Conservation (phyloP, 2,797 vertebrate species). For the Pogoniulus pusillus region DNA sequence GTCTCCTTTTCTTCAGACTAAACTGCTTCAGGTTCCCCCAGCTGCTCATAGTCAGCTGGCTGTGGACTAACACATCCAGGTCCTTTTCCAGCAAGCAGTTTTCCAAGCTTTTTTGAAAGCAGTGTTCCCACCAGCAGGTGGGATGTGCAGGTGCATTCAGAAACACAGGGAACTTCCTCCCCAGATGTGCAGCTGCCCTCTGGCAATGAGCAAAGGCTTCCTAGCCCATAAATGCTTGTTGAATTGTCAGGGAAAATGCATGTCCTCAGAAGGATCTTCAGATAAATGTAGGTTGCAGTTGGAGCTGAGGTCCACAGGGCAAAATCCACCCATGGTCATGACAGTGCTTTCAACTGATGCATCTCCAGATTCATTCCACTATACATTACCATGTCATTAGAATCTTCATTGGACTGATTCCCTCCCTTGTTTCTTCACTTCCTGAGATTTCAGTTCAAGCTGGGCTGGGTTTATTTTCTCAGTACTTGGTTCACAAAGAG, state of each 20-base stretch:
- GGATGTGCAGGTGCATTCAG: too few species aligned
- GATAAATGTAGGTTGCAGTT: too few species aligned
- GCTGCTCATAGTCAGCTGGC: too few species aligned
- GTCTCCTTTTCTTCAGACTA: too few species aligned
- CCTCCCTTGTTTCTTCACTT: background rate
- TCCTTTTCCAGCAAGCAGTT: too few species aligned
- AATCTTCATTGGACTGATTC: background rate
- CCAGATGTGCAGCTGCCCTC: background rate
- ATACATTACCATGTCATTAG: too few species aligned
- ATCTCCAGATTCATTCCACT: background rate
- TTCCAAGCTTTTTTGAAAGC: too few species aligned
- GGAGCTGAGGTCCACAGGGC: background rate
- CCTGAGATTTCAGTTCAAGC: background rate
- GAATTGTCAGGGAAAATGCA: background rate
- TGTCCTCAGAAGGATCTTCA: background rate
- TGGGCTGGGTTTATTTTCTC: background rate
- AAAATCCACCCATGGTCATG: fast-evolving
- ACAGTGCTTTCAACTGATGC: background rate
- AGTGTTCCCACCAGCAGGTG: too few species aligned
- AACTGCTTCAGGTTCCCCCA: too few species aligned
- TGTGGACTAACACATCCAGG: too few species aligned
- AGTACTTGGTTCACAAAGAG: too few species aligned
- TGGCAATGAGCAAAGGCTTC: background rate
- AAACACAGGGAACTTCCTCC: background rate
- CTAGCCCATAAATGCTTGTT: too few species aligned